Percentiles rank a stretch among this genome's conserved stretches.
These are phyloP conservation scores for Samia ricini DNA, from an alignment of 1,140 invertebrate genomes.

Conservation along the genomic window DNA sequence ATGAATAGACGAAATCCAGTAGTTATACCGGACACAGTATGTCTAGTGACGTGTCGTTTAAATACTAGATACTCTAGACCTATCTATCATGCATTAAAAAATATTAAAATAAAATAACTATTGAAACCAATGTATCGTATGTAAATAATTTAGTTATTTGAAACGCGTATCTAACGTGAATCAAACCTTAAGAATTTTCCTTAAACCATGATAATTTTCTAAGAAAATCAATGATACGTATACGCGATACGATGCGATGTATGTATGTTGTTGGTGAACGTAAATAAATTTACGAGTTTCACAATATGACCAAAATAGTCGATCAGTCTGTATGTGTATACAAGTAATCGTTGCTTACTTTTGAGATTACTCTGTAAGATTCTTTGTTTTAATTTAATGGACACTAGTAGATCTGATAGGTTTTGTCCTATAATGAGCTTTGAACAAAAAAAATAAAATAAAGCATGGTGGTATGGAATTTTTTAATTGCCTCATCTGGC, in stretches of 20 bases:
- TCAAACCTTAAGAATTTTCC: constrained; percentile 6
- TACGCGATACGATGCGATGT: not conserved
- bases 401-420: too few relatives aligned
- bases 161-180: not conserved
- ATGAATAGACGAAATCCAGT: too few relatives aligned
- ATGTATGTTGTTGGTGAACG: not conserved
- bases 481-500: too few relatives aligned
- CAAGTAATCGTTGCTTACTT: not conserved
- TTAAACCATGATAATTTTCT: constrained; percentile 7
- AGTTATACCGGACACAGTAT: too few relatives aligned
- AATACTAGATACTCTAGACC: too few relatives aligned
- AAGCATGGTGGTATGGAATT: too few relatives aligned
- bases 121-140: not conserved
- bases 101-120: too few relatives aligned
- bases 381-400: not conserved
- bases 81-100: too few relatives aligned
- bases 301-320: constrained; percentile 1
- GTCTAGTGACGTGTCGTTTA: too few relatives aligned
- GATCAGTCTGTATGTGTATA: not conserved
- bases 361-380: not conserved
- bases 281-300: not conserved
- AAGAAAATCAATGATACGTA: not conserved
- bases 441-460: too few relatives aligned
- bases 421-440: too few relatives aligned
- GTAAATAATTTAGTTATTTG: not conserved